These are phyloP conservation scores for Calameuta idolon DNA, from an alignment of 2,888 invertebrate genomes.

Conservation along the genomic window DNA sequence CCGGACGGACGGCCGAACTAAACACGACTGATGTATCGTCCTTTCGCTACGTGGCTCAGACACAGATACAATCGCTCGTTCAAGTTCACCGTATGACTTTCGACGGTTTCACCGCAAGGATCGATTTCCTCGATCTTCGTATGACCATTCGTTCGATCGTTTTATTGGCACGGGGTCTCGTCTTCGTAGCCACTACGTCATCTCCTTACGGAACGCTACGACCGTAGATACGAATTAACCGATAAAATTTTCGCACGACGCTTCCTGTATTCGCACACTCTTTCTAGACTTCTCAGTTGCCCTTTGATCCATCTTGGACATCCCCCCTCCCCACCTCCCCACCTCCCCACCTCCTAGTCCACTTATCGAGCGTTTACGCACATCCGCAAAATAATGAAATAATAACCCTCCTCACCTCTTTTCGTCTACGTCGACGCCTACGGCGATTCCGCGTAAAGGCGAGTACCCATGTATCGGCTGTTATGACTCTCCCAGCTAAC, in stretches of 20 bases:
- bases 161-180: not conserved
- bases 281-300: not conserved
- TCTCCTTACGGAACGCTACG: not conserved
- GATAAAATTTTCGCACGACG: not conserved
- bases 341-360: not conserved
- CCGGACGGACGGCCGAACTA: not conserved
- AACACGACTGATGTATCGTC: not conserved
- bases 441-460: not conserved
- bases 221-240: not conserved
- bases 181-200: not conserved
- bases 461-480: not conserved
- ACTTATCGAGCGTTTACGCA: not conserved
- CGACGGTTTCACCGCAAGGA: not conserved
- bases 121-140: not conserved
- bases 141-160: not conserved
- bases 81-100: not conserved
- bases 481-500: not conserved
- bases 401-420: not conserved
- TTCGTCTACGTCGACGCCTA: not conserved
- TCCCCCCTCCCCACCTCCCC: accelerated
- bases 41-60: not conserved
- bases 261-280: not conserved
- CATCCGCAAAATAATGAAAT: not conserved
- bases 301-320: not conserved
- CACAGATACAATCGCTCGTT: not conserved